Base-by-base conservation (phyloP, 2,113 vertebrate genomes). In the Acinonyx jubatus region DNA sequence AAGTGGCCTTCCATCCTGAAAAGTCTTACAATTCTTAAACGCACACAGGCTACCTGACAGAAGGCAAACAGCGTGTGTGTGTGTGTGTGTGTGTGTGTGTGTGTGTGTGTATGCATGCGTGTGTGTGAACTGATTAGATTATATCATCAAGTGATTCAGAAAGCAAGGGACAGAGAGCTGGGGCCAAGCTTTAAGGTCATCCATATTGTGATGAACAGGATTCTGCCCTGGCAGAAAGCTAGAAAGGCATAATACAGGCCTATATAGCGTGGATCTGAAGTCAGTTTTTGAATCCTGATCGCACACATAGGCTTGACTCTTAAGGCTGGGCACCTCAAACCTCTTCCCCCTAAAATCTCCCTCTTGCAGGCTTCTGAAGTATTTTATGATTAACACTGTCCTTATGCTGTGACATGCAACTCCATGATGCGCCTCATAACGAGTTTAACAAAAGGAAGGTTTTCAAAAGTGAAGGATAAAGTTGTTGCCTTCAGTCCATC, bases 1-100 rank as follows among this genome's bases (percentile, higher is more conserved):
- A 86, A 61, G 61, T 81, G 65, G 7, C 33, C 82, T 73, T 78
- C 31, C 36, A n/a, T 23, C 29, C 52, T 68, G 45, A 95, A 68
- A 94, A 81, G 50, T 52, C 55, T 91, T 81, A 38, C 4, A 94
- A 68, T 84, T 87, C 38, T 88, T 50, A 96, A 92, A 84, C 8
- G 65, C 31, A 31, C 29, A 82, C 27, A 63, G 38, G 9, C 18
- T 91, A 71, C 81, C 15, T 63, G 27, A 76, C 18, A 21, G 33
- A 87, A 82, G 48, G n/a, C 10, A 76, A 71, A 57, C n/a, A 4
- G 55, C 31, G 16, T 19, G 66, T 9, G 12, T 9, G 7, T 31
- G 36, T 41, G 11, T 3, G 14, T 21, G 52, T 4, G 55, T 15
- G 7, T 13, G 50, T 5, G 7, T 3, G 18, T 55, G 33, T 48